Percentiles rank a stretch among this genome's conserved stretches.
These are phyloP conservation scores for Macrochelys suwanniensis DNA, from an alignment of 2,797 vertebrate genomes.

Conservation along the genomic window DNA sequence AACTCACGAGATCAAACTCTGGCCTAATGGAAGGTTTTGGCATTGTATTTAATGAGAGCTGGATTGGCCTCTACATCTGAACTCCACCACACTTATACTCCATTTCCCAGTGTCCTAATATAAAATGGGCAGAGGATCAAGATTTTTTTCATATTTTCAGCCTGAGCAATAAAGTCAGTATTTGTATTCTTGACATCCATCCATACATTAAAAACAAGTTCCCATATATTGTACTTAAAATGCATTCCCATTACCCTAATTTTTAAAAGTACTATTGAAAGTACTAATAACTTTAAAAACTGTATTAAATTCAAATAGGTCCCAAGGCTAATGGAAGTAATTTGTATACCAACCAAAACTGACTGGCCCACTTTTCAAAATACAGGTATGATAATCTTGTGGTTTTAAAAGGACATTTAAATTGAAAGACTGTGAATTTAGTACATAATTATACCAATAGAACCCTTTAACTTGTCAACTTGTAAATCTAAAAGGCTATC, in stretches of 20 bases:
- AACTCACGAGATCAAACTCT: neutral
- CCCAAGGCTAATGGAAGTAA: slow-evolving; percentile 90
- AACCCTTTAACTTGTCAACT: slow-evolving; percentile 93
- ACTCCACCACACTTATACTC: neutral
- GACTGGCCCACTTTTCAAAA: slow-evolving; percentile 87
- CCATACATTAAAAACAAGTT: slow-evolving; percentile 83
- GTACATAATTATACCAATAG: slow-evolving; percentile 90
- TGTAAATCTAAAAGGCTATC: slow-evolving; percentile 91
- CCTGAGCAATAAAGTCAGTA: neutral
- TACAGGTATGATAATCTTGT: slow-evolving; percentile 88
- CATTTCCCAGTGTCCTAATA: slow-evolving; percentile 19
- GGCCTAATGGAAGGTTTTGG: neutral
- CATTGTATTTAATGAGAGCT: rapidly evolving
- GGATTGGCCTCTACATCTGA: neutral
- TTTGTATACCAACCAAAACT: slow-evolving; percentile 88
- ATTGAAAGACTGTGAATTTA: slow-evolving; percentile 90
- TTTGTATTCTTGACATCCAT: slow-evolving; percentile 78
- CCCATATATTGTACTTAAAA: slow-evolving; percentile 79
- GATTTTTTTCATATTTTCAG: neutral
- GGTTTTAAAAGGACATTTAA: slow-evolving; percentile 91
- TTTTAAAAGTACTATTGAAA: slow-evolving; percentile 85
- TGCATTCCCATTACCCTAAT: slow-evolving; percentile 84
- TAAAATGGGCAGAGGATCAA: neutral
- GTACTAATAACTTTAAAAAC: slow-evolving; percentile 83
- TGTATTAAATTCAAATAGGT: slow-evolving; percentile 88